Base-by-base conservation (phyloP, 2,113 vertebrate species). In the Triplophysa rosa region DNA sequence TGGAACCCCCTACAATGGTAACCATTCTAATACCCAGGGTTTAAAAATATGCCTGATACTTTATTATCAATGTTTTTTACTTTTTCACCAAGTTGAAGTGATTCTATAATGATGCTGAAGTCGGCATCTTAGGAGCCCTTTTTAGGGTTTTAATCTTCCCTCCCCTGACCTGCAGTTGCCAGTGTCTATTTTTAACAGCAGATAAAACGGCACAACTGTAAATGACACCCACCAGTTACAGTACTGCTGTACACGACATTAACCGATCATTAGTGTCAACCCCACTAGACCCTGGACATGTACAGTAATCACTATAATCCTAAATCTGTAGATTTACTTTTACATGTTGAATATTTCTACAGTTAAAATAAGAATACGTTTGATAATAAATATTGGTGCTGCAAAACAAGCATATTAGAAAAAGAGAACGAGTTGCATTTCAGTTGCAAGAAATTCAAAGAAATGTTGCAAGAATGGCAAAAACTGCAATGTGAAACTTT, bases 111-210 rank as follows among this genome's bases (percentile, higher is more conserved):
- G 12, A 40, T 77, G 52, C 63, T 59, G 71, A 77, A 65, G 74
- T 65, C 33, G 49, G 58, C 54, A 12, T 78, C 69, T 24, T 67
- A 59, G 17, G 87, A 89, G 86, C 88, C 91, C 90, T 90, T 93
- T 92, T 92, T 91, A 91, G 89, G 91, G 59, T 91, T 82, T 89
- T 88, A 11, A 89, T 85, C 68, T 59, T 29, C 68, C 84, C 80
- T 83, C 85, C 80, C 85, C 87, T 65, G 45, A 29, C 42, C 86
- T 24, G 84, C 87, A 88, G 87, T 86, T 88, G 88, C 80, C 88
- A 71, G 78, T 69, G 62, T 84, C 84, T 93, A 94, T 94, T 93
- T 92, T 91, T 93, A 93, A 21, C 89, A 72, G 6, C 29, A 86
- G 84, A 84, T 83, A 77, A 84, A 79, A 80, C 73, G 80, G 84